Evolutionary conservation across 2,113 vertebrate species (phyloP), one percentile per base, ranked within the genome.

Genomic region (Halcyon malimbica): DNA sequence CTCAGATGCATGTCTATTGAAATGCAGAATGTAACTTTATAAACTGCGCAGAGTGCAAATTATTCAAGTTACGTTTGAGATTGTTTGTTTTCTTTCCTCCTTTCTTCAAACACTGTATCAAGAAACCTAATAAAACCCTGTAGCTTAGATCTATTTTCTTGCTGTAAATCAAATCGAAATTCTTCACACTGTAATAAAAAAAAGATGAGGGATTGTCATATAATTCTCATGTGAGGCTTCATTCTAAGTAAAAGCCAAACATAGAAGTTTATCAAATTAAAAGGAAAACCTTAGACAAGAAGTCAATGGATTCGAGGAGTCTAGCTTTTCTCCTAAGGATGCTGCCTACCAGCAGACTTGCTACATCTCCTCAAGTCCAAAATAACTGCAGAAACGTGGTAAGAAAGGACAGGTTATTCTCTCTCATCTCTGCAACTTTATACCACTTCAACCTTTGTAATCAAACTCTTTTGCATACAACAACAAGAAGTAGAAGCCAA

Each of bases 151-250:
- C 16, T 60, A 25, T 62, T 78, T 74, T 41, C 31, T 70, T 60
- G 12, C 28, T 60, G 7, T 39, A 86, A 87, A 80, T 44, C 9
- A 48, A 35, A 59, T 44, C 64, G 17, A 83, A 85, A 48, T 56
- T 50, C 71, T 48, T 59, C 23, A 87, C 1, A 7, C 4, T 1
- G 0, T 10, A 69, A 81, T 4, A 20, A 65, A 69, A 41, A 87
- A 48, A 18, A n/a, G 2, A 42, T 0, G 1, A 79, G 7, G 2
- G 17, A 64, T 4, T 69, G 8, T 24, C 44, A 18, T 21, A 46
- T 62, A 50, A 5, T 87, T 76, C 37, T 83, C 50, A 57, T 0
- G 0, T 8, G 33, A 42, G 26, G n/a, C 62, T 83, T 89, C 6
- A 68, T 69, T 60, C 15, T 18, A 90, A 68, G 16, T 68, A 63